Evolutionary conservation across 2,888 invertebrate genomes (phyloP).

Genomic region (Thelaira solivaga): DNA sequence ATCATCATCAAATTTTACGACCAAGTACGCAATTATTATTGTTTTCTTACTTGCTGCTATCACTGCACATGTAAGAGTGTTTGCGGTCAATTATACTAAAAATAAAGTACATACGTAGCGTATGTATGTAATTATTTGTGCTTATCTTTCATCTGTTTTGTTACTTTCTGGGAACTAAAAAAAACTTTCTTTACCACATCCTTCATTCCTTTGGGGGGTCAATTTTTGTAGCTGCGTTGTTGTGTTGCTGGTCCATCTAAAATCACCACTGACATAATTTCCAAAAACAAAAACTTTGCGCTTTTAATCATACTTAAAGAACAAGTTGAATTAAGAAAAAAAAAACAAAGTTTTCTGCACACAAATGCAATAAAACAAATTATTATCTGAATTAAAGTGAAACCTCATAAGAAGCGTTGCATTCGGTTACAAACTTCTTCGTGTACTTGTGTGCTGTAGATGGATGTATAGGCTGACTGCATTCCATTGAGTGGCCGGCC

Average conservation of each 20-base stretch:
- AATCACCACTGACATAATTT: slow-evolving; percentile 52
- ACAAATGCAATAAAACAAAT: slow-evolving; percentile 16
- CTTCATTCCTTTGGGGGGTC: slow-evolving; percentile 53
- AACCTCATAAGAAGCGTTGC: slow-evolving; percentile 33
- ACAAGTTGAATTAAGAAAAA: slow-evolving; percentile 25
- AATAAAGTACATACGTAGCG: background rate
- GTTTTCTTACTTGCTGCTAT: no score
- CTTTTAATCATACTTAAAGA: slow-evolving; percentile 51
- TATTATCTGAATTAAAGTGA: slow-evolving; percentile 44
- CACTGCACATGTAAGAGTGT: no score
- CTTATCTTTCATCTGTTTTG: slow-evolving; percentile 18
- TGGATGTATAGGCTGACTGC: slow-evolving; percentile 1
- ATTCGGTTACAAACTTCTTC: background rate
- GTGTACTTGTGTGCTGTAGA: background rate
- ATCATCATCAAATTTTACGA: no score
- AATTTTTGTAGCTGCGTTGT: background rate
- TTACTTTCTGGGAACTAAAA: slow-evolving; percentile 20
- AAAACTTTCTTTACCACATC: slow-evolving; percentile 46
- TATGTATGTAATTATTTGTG: slow-evolving; percentile 5
- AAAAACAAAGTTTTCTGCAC: slow-evolving; percentile 14
- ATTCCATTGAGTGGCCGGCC: slow-evolving; percentile 30
- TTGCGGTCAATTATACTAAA: slow-evolving; percentile 19
- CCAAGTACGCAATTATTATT: no score
- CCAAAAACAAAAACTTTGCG: slow-evolving; percentile 1
- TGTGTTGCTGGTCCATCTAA: background rate